A percentile compares a stretch with the other conserved stretches of the same genome.
Evolutionary conservation across 2,797 vertebrate species (phyloP).

Genomic region (Atherinosoma microstoma): DNA sequence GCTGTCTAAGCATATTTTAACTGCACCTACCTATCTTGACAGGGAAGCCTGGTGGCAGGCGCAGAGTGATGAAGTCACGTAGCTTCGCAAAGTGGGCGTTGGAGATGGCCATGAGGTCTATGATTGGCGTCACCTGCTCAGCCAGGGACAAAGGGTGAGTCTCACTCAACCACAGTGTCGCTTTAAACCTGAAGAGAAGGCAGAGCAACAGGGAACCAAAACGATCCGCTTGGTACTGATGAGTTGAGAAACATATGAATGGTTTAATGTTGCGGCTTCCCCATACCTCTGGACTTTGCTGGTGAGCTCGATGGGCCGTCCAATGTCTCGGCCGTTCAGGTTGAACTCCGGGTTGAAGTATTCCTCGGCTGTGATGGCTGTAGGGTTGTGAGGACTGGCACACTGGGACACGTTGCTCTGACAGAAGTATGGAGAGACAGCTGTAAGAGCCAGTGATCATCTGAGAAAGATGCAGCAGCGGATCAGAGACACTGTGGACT

Average conservation of each 20-base stretch:
- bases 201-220: neutral
- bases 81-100: slow-evolving; percentile 96
- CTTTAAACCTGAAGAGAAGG: slow-evolving; percentile 88
- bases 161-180: slow-evolving; percentile 94
- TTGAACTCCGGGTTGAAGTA: slow-evolving; percentile 94
- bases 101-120: slow-evolving; percentile 98
- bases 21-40: slow-evolving; percentile 91
- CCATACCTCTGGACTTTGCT: slow-evolving; percentile 93
- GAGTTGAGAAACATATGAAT: neutral
- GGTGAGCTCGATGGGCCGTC: slow-evolving; percentile 93
- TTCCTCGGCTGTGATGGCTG: slow-evolving; percentile 93
- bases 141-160: slow-evolving; percentile 93
- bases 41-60: slow-evolving; percentile 93
- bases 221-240: neutral
- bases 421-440: slow-evolving; percentile 6
- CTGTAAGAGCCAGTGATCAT: slow-evolving; percentile 6
- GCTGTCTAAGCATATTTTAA: neutral
- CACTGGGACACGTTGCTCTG: slow-evolving; percentile 92
- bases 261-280: neutral
- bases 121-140: slow-evolving; percentile 96
- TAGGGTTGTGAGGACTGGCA: slow-evolving; percentile 94
- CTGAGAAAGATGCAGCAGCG: slow-evolving; percentile 17
- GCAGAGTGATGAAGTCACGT: slow-evolving; percentile 94
- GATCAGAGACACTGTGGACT: neutral
- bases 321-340: slow-evolving; percentile 92